Evolutionary conservation across 2,113 vertebrate species (phyloP).

Genomic region (Scopus umbretta): DNA sequence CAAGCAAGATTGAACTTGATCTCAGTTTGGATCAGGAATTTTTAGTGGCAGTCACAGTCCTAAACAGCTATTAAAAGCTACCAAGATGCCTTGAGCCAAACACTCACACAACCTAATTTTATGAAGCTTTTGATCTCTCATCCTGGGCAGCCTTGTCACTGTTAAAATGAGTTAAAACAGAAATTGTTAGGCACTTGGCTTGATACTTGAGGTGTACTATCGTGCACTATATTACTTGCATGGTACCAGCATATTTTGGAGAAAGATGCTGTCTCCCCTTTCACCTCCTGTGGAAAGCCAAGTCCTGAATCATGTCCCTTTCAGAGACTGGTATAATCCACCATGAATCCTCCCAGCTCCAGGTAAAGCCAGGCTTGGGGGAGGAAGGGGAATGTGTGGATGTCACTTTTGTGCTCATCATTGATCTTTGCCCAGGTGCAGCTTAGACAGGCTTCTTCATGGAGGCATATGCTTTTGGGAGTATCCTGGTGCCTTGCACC

Average conservation of each 20-base stretch:
- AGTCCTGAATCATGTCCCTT: not conserved
- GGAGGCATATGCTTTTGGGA: rapidly evolving
- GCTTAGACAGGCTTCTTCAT: not conserved
- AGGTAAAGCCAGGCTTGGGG: rapidly evolving
- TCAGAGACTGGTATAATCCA: not conserved
- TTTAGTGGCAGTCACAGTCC: not conserved
- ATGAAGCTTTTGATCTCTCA: conserved; percentile 11
- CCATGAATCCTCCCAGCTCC: not conserved
- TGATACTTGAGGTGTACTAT: not conserved
- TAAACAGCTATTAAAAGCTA: not conserved
- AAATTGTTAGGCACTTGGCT: not conserved
- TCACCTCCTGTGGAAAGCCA: not conserved
- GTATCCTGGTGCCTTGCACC: rapidly evolving
- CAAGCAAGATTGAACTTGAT: not conserved
- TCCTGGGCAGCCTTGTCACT: not conserved
- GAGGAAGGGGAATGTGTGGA: not conserved
- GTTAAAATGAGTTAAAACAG: not conserved
- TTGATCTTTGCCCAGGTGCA: not conserved
- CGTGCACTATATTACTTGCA: rapidly evolving
- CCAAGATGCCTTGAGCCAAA: not conserved
- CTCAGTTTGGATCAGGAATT: not conserved
- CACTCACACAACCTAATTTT: not conserved
- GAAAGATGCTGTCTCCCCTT: not conserved
- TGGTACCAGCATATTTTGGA: not conserved
- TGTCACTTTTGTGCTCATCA: not conserved